phyloP scores from a whole-genome alignment of 2,888 invertebrate genomes.

The Colletes collaris region DNA sequence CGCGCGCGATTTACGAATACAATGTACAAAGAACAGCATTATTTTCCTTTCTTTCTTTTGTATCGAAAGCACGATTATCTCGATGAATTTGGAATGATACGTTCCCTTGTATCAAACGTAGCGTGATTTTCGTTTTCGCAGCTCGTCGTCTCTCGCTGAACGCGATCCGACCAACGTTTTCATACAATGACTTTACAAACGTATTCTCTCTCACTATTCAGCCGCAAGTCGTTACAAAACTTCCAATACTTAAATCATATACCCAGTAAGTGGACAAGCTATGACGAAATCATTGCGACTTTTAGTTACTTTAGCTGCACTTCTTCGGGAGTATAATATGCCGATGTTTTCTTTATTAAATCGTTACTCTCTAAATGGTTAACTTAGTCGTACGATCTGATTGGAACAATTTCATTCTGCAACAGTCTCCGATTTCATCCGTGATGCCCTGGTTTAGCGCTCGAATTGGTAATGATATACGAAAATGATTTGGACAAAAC shows the following conservation, averaged over 20 bases:
- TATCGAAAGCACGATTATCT: slow-evolving; percentile 20
- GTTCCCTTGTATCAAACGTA: not conserved
- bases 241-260: slow-evolving; percentile 26
- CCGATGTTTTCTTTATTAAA: slow-evolving; percentile 21
- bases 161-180: not conserved
- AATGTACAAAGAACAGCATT: slow-evolving; percentile 37
- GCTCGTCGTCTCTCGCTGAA: not conserved
- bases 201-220: slow-evolving; percentile 6
- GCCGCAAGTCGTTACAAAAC: slow-evolving; percentile 25
- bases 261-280: slow-evolving; percentile 14
- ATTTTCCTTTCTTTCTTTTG: not conserved
- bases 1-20: slow-evolving; percentile 23
- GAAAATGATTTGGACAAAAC: too few species aligned
- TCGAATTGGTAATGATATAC: too few species aligned
- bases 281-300: slow-evolving; percentile 28
- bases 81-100: slow-evolving; percentile 18
- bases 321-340: slow-evolving; percentile 19
- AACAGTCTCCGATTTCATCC: not conserved
- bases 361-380: slow-evolving; percentile 9
- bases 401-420: slow-evolving; percentile 13
- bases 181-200: not conserved
- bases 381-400: too few species aligned
- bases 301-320: slow-evolving; percentile 28
- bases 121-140: not conserved
- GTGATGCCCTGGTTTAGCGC: not conserved